These are phyloP conservation scores for Cosmia trapezina DNA, from an alignment of 2,888 invertebrate genomes.

Conservation along the genomic window DNA sequence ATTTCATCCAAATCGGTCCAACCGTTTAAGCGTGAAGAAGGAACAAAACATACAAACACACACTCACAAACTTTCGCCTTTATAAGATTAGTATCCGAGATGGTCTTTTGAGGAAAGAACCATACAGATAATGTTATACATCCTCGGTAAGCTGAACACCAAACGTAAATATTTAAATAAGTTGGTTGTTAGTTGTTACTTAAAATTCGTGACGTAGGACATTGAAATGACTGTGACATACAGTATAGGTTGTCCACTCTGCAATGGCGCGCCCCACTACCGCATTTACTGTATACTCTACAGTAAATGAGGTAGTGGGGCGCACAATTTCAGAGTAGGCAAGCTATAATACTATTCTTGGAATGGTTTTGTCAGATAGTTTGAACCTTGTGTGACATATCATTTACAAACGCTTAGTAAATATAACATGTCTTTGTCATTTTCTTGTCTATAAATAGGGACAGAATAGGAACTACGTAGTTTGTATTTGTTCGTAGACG, in stretches of 20 bases:
- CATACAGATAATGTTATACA: not conserved
- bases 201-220: not conserved
- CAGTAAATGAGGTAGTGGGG: no score
- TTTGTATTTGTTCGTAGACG: not conserved
- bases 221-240: not conserved
- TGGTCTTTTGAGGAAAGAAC: no score
- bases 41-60: no score
- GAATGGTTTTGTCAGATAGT: not conserved
- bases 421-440: not conserved
- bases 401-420: not conserved
- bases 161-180: not conserved
- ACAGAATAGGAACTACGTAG: not conserved
- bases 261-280: no score
- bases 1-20: no score
- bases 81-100: not conserved
- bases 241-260: no score
- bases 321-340: no score
- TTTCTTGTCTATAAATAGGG: not conserved
- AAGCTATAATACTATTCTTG: not conserved
- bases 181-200: not conserved
- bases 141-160: not conserved
- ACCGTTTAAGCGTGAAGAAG: no score
- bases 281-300: no score
- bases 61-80: no score
- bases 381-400: slow-evolving; percentile 2